Base-by-base conservation (phyloP, 2,888 invertebrate species). In the Strigamia transsilvanica region DNA sequence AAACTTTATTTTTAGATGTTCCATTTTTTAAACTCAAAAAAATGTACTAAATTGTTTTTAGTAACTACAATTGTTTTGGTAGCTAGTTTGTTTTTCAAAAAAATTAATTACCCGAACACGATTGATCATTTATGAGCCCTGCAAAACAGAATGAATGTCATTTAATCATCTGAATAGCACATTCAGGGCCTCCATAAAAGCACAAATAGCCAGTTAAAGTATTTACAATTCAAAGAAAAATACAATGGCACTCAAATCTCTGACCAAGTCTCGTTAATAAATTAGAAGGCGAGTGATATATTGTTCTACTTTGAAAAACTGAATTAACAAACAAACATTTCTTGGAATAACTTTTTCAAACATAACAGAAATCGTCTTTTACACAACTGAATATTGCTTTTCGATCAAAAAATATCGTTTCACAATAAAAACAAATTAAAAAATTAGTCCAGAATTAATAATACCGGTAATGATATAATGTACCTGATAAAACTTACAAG, bases 351-450 rank as follows among this genome's bases (percentile, higher is more conserved):
- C 10, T 6, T 38, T 38, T 38, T 38, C 6, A 38, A 38, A 38
- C 10, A 38, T 38, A 38, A 38, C 38, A 10, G 6, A 38, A 9
- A 38, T 38, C 38, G 27, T 73, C 32, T 73, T 73, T 73, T 73
- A 73, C 32, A 73, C 13, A 73, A 73, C 15, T 73, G n/a, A 73
- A 73, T 73, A 73, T 73, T 73, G 73, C 73, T 73, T 56, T 73
- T 32, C 32, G 32, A 73, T 27, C 23, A 13, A 27, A 73, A 73
- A 73, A 73, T 23, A 66, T 66, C 61, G 5, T 66, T 66, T 23
- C 46, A 46, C 46, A 46, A 46, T 56, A 56, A 56, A n/a, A 56
- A 5, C 3, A 18, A 18, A n/a, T 56, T n/a, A 56, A 21, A 12
- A 46, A 23, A 61, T n/a, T 5, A 73, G 13, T 32, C 73, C 15